These are phyloP conservation scores for Cephus spinipes DNA, from an alignment of 2,888 invertebrate genomes.

Conservation along the genomic window DNA sequence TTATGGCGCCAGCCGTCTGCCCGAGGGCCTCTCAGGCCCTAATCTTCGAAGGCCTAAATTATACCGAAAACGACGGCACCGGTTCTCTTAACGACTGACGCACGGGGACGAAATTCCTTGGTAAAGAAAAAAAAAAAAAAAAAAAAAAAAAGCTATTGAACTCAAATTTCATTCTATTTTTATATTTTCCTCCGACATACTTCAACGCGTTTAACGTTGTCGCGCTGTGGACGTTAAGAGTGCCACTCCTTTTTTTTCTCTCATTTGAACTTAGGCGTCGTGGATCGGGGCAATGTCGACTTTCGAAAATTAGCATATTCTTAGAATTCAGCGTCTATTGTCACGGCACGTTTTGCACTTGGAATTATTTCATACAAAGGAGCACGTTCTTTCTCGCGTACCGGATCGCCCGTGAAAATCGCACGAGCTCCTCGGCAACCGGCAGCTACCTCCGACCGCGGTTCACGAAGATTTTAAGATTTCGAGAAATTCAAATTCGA, in stretches of 20 bases:
- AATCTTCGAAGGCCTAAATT: slow-evolving; percentile 23
- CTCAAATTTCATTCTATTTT: slow-evolving; percentile 14
- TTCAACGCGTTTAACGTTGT: not conserved
- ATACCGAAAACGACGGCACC: not conserved
- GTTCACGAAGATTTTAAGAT: not conserved
- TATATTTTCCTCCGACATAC: slow-evolving; percentile 8
- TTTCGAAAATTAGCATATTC: slow-evolving; percentile 18
- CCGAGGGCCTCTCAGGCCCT: slow-evolving; percentile 20
- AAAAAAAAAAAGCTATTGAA: not conserved
- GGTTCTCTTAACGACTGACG: not conserved
- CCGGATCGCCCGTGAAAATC: not conserved
- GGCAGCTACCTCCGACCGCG: not conserved
- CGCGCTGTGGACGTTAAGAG: not conserved
- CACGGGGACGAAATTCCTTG: not conserved
- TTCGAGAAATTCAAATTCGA: not conserved
- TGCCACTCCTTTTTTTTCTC: not conserved
- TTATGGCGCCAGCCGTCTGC: slow-evolving; percentile 24
- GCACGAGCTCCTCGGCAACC: not conserved
- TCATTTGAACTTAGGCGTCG: not conserved
- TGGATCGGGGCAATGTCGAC: not conserved
- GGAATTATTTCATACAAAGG: not conserved
- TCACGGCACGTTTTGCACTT: not conserved
- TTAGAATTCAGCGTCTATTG: slow-evolving; percentile 1
- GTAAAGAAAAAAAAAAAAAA: not conserved
- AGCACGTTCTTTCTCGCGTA: not conserved